Conservation (phyloP, 2,113 vertebrate genomes). For the Thalassarche chlororhynchos region DNA sequence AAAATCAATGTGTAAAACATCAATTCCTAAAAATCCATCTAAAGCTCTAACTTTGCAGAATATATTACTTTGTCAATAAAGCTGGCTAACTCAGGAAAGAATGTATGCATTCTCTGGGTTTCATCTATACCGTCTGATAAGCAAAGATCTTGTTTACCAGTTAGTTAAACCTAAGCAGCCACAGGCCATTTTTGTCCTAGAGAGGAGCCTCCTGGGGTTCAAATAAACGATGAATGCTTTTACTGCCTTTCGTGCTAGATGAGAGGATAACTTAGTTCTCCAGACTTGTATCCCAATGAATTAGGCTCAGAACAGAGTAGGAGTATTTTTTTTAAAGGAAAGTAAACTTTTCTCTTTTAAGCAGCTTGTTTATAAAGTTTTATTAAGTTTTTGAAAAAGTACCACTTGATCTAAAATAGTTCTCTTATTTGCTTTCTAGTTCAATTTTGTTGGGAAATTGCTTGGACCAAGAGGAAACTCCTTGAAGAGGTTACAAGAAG, state of each 20-base stretch:
- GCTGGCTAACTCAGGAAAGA: neutral
- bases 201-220: neutral
- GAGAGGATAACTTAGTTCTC: neutral
- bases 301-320: neutral
- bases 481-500: slow-evolving; percentile 98
- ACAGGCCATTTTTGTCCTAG: neutral
- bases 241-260: neutral
- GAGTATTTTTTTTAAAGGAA: neutral
- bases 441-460: slow-evolving; percentile 99
- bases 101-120: neutral
- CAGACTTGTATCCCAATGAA: neutral
- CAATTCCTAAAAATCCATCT: neutral
- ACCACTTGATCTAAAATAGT: neutral
- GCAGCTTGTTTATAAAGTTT: neutral
- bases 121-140: neutral
- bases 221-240: neutral
- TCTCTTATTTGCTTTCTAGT: slow-evolving; percentile 79
- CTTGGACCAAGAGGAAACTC: slow-evolving; percentile 98
- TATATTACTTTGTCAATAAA: neutral
- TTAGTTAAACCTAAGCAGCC: neutral
- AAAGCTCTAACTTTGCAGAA: neutral
- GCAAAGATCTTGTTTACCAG: neutral
- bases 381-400: neutral
- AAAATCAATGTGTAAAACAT: neutral
- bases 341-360: neutral